phyloP scores from a whole-genome alignment of 2,888 invertebrate species.

The Drosophila borborema region DNA sequence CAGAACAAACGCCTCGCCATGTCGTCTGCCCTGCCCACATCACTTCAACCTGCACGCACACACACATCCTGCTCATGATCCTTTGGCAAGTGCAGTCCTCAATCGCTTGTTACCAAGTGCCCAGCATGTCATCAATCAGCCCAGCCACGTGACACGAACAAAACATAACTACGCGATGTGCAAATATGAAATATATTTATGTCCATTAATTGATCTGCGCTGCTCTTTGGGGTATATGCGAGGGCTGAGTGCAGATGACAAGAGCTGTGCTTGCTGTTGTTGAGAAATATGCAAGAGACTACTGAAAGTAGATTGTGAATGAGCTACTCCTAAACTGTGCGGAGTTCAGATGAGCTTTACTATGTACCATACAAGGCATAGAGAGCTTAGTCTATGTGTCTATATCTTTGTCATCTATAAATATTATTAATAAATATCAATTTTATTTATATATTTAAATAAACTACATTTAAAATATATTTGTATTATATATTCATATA shows the following conservation, averaged over 20 bases:
- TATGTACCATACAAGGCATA: no score
- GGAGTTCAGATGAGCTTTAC: no score
- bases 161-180: conserved; percentile 62
- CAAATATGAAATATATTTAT: conserved; percentile 62
- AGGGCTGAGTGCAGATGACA: not conserved
- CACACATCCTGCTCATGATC: conserved; percentile 16
- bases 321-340: no score
- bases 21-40: no score
- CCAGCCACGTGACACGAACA: conserved; percentile 43
- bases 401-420: no score
- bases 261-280: not conserved
- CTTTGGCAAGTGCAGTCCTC: conserved; percentile 49
- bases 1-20: conserved; percentile 7
- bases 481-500: not conserved
- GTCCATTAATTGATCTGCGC: conserved; percentile 10
- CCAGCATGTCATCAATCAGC: conserved; percentile 72
- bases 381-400: no score
- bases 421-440: no score
- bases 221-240: not conserved
- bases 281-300: not conserved
- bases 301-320: no score
- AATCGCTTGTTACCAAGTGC: conserved; percentile 59
- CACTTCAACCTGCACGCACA: not conserved
- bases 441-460: no score
- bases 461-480: not conserved